Percentiles rank a stretch among this genome's conserved stretches.
Evolutionary conservation across 2,888 invertebrate species (phyloP).

Genomic region (Drosophila tripunctata): DNA sequence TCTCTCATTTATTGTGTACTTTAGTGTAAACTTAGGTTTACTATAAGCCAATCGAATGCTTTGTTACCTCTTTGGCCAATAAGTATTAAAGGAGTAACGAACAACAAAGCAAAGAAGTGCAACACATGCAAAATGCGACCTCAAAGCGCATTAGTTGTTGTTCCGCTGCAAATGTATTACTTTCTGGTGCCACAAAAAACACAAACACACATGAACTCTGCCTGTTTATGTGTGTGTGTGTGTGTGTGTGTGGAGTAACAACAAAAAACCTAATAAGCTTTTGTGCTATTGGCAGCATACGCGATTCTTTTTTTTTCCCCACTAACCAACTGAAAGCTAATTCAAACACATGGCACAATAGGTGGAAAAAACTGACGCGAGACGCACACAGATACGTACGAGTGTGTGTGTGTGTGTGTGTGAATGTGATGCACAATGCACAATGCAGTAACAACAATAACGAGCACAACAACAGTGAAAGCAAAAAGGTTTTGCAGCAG

Average conservation of each 20-base stretch:
- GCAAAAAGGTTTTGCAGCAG: constrained; percentile 66
- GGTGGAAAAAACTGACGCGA: constrained; percentile 58
- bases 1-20: too few relatives aligned
- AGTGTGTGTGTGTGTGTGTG: constrained; percentile 1
- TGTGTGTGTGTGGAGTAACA: constrained; percentile 4
- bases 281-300: constrained; percentile 71
- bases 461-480: constrained; percentile 50
- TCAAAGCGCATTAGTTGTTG: constrained; percentile 72
- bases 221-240: background rate
- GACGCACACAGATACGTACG: constrained; percentile 6
- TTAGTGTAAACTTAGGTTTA: too few relatives aligned
- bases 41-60: too few relatives aligned
- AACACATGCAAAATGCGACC: constrained; percentile 55
- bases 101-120: constrained; percentile 37
- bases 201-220: constrained; percentile 4
- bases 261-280: constrained; percentile 69
- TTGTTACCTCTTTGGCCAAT: too few relatives aligned
- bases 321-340: constrained; percentile 67
- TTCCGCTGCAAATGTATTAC: constrained; percentile 63
- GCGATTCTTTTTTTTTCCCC: constrained; percentile 37
- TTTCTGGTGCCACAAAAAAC: constrained; percentile 34
- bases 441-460: constrained; percentile 38
- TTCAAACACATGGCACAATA: constrained; percentile 74
- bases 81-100: background rate
- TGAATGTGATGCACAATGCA: constrained; percentile 32